Conservation (phyloP, 2,113 vertebrate species). For the Platichthys flesus region DNA sequence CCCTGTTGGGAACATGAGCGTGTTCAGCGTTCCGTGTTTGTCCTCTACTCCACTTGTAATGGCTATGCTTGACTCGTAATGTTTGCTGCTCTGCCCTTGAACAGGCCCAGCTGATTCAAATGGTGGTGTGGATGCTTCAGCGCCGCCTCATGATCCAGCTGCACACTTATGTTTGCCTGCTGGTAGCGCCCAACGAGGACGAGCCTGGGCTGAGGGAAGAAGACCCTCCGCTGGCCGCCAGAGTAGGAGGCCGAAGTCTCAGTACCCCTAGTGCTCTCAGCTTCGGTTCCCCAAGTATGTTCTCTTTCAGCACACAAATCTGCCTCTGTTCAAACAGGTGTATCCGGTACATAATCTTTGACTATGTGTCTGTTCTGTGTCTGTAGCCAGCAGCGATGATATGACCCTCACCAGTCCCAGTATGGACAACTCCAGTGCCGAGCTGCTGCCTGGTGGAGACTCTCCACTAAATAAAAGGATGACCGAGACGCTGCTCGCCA, state of each 20-base stretch:
- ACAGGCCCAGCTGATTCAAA: constrained; percentile 97
- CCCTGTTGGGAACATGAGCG: neutral
- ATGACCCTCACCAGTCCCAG: constrained; percentile 99
- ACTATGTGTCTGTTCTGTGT: constrained; percentile 18
- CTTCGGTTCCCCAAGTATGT: constrained; percentile 97
- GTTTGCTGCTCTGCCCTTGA: constrained; percentile 19
- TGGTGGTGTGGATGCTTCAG: constrained; percentile 99
- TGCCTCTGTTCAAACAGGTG: neutral
- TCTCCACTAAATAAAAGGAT: constrained; percentile 94
- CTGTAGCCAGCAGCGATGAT: constrained; percentile 95
- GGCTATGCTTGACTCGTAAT: neutral
- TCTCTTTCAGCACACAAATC: neutral
- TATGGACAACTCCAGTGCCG: constrained; percentile 98
- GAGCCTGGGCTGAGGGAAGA: constrained; percentile 83
- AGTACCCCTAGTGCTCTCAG: constrained; percentile 96
- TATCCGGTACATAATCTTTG: neutral
- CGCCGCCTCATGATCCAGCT: constrained; percentile 92
- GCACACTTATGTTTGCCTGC: constrained; percentile 94
- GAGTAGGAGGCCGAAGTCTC: constrained; percentile 89
- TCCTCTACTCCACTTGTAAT: neutral
- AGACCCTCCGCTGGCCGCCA: constrained; percentile 83
- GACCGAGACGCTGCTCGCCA: constrained; percentile 94
- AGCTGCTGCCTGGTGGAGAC: constrained; percentile 92
- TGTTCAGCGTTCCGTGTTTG: constrained; percentile 2
- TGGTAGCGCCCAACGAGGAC: constrained; percentile 91